Evolutionary conservation across 1,140 invertebrate genomes (phyloP).

Genomic region (Zaprionus ornatus): DNA sequence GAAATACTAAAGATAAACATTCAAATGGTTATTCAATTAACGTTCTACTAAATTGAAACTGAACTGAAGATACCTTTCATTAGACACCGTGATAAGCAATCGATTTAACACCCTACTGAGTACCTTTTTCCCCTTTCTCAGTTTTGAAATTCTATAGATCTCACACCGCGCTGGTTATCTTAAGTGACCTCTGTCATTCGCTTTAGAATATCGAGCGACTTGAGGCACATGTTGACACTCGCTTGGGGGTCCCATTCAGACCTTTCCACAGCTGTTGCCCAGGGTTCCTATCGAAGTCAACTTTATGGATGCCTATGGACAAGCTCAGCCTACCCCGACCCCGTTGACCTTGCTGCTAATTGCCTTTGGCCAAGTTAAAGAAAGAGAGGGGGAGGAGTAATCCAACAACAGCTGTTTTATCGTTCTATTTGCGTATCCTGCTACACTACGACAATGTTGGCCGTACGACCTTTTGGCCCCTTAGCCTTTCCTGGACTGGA

Average conservation of each 20-base stretch:
- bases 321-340: slow-evolving; percentile 8
- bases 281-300: neutral
- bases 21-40: neutral
- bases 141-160: neutral
- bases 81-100: neutral
- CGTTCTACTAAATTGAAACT: too few species aligned
- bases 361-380: slow-evolving; percentile 25
- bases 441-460: neutral
- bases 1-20: neutral
- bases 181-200: neutral
- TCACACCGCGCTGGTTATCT: slow-evolving; percentile 8
- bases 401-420: slow-evolving; percentile 64
- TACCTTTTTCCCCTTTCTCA: neutral
- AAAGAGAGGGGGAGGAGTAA: slow-evolving; percentile 27
- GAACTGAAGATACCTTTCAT: neutral
- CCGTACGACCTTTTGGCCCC: slow-evolving; percentile 36
- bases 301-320: slow-evolving; percentile 24
- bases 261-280: slow-evolving; percentile 33
- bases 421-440: slow-evolving; percentile 30
- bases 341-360: slow-evolving; percentile 64
- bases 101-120: neutral
- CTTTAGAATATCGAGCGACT: slow-evolving; percentile 5
- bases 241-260: neutral
- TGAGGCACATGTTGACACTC: slow-evolving; percentile 9
- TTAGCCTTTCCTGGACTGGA: slow-evolving; percentile 11